Evolutionary conservation across 2,888 invertebrate genomes (phyloP), one percentile per base, ranked within the genome.

Genomic region (Metopia argyrocephala): DNA sequence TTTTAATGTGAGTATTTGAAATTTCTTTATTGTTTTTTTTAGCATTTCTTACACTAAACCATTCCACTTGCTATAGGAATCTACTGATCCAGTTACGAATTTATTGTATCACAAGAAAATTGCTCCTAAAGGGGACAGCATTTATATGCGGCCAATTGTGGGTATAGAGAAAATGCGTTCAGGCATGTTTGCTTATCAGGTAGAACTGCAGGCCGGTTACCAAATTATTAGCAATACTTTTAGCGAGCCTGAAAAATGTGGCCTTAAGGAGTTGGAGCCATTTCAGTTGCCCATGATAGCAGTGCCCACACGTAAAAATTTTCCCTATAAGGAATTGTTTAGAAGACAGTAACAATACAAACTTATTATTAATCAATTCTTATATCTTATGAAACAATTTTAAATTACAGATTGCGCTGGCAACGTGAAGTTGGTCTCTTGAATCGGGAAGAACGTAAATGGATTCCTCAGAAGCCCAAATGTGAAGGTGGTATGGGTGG

Each of bases 191-290:
- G 93, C 93, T 1, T 93, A 92, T 84, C 93, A 93, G 89, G 93
- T 93, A 74, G 93, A 93, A 84, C 89, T 92, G 25, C 91, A 92
- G 59, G 90, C 93, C 0, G 93, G 92, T 7, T 93, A 93, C 87
- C 92, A 93, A 83, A 90, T 93, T 18, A 93, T 93, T 79, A 92
- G 92, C 86, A 91, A 92, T 84, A 93, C 93, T 1, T 94, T 92
- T 85, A 92, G 91, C 80, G 93, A 93, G 87, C 90, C 91, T 3
- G 93, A 94, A 87, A 94, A 94, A 87, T 94, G 93, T 84, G 92
- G 92, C 1, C 89, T 94, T 21, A 91, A 91, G 86, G 92, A 93
- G 85, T 90, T 93, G 84, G 92, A 92, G 82, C 92, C 93, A 1
- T 93, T 93, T 89, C 91, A 91, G 81, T 85, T 93, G 84, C 93